Evolutionary conservation across 35 echinoderm and acorn worm species (phyloP).

Genomic region (Holothuria glaberrima): DNA sequence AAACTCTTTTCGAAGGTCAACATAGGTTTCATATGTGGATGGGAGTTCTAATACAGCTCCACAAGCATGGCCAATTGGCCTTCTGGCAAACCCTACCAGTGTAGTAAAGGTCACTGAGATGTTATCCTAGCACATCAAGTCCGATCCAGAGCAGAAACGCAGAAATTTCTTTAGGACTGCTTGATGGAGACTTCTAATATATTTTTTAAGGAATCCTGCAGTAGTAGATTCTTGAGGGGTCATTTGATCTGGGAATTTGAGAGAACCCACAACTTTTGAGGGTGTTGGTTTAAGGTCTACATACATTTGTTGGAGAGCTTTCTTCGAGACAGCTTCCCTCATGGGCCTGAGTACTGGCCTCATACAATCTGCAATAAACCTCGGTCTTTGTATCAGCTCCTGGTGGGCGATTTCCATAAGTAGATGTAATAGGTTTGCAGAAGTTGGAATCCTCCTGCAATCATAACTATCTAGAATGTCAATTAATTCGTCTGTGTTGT

Average conservation of each 20-base stretch:
- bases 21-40: too few species aligned
- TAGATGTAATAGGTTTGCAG: background rate
- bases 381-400: constrained; percentile 43
- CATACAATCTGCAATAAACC: constrained; percentile 37
- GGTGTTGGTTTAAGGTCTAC: background rate
- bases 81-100: background rate
- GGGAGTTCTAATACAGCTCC: too few species aligned
- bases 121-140: background rate
- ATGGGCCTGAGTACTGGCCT: background rate
- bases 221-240: background rate
- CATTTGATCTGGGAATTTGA: background rate
- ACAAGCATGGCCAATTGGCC: background rate
- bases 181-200: background rate
- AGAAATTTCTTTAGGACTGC: background rate
- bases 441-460: constrained; percentile 22
- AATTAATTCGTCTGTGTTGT: constrained; percentile 30
- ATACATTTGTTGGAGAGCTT: background rate
- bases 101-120: background rate
- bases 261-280: background rate
- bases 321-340: background rate
- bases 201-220: background rate
- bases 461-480: constrained; percentile 55
- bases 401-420: constrained; percentile 22
- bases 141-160: background rate
- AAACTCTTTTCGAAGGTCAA: too few species aligned